Percentiles rank a stretch among this genome's conserved stretches.
These are phyloP conservation scores for Crax fasciolata DNA, from an alignment of 2,797 vertebrate species.

Conservation along the genomic window DNA sequence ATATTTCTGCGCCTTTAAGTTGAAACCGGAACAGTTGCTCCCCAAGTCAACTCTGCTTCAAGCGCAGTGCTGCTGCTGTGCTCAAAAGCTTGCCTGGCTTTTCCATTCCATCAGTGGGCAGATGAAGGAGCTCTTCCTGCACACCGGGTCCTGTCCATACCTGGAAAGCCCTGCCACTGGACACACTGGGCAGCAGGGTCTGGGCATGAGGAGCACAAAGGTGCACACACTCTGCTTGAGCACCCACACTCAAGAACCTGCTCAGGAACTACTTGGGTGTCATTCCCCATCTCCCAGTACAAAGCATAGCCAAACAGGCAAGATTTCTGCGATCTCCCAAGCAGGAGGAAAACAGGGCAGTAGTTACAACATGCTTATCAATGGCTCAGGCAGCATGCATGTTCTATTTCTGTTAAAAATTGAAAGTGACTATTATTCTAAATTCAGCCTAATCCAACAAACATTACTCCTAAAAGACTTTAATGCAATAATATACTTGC, in stretches of 20 bases:
- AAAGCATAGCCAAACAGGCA: background rate
- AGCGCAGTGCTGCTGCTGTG: rapidly evolving
- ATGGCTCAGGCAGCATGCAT: background rate
- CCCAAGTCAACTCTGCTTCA: background rate
- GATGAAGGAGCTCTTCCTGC: background rate
- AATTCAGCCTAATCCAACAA: background rate
- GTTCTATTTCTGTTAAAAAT: background rate
- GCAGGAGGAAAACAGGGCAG: background rate
- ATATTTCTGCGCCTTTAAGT: background rate
- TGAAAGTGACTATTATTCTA: background rate
- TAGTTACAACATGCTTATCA: background rate
- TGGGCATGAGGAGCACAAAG: background rate
- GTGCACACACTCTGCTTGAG: background rate
- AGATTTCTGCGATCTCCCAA: background rate
- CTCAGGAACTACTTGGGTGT: background rate
- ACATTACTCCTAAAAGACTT: background rate
- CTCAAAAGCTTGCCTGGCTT: background rate
- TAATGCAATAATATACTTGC: background rate
- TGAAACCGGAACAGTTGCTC: background rate
- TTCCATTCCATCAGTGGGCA: background rate
- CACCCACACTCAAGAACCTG: background rate
- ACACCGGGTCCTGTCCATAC: background rate
- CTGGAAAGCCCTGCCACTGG: background rate
- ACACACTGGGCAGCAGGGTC: background rate
- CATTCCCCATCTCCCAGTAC: background rate